phyloP scores from a whole-genome alignment of 1,140 invertebrate genomes.

The Piezodorus guildinii region DNA sequence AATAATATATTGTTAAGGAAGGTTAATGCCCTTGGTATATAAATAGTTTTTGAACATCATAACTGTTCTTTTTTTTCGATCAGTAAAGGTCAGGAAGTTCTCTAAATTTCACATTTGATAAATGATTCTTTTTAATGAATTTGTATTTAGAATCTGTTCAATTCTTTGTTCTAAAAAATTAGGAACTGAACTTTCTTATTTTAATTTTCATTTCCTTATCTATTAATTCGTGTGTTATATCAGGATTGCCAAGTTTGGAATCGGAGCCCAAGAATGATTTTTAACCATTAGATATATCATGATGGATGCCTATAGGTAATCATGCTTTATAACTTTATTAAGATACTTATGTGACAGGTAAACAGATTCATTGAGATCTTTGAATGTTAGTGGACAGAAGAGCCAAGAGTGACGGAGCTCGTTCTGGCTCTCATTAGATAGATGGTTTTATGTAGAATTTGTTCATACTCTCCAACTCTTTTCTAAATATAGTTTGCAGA shows the following conservation, averaged over 20 bases:
- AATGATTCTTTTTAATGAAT: no score
- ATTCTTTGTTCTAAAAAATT: background rate
- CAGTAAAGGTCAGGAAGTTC: no score
- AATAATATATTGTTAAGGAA: no score
- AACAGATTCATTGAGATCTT: background rate
- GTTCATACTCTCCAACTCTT: no score
- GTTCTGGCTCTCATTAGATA: background rate
- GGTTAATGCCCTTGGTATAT: no score
- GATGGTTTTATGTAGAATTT: no score
- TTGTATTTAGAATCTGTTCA: no score
- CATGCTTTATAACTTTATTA: background rate
- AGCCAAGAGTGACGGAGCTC: background rate
- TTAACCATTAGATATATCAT: background rate
- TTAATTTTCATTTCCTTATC: background rate
- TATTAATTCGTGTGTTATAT: slow-evolving; percentile 7
- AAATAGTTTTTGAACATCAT: no score
- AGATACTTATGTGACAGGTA: background rate
- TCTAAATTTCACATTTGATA: no score
- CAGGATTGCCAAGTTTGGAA: slow-evolving; percentile 4
- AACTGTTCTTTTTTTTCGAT: no score
- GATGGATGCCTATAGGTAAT: slow-evolving; percentile 10
- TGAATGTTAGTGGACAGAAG: slow-evolving; percentile 1
- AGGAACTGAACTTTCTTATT: background rate
- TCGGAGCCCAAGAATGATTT: background rate
- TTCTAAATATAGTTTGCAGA: no score